phyloP scores from a whole-genome alignment of 2,113 vertebrate genomes.

The Genyomyrus donnyi region DNA sequence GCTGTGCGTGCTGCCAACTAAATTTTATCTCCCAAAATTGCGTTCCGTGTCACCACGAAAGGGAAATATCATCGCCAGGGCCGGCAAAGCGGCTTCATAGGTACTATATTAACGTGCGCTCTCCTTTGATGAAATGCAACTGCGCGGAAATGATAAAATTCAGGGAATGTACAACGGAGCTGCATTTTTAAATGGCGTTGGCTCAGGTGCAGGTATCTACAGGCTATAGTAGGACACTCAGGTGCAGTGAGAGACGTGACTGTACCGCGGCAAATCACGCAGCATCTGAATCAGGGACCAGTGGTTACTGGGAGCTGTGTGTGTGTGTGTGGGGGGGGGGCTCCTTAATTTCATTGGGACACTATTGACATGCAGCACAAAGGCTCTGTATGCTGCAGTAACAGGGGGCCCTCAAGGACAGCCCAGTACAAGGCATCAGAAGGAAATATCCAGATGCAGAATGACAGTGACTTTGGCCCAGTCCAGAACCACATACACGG shows the following conservation, averaged over 20 bases:
- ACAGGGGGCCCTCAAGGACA: not conserved
- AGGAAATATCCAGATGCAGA: not conserved
- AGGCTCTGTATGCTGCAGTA: not conserved
- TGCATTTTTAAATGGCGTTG: not conserved
- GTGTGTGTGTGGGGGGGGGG: too few species aligned
- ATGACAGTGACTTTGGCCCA: not conserved
- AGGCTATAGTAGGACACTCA: not conserved
- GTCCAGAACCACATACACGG: not conserved
- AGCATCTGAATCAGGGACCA: not conserved
- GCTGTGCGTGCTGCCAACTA: not conserved
- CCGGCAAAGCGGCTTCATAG: not conserved
- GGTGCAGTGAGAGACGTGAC: not conserved
- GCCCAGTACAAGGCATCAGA: not conserved
- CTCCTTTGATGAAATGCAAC: not conserved
- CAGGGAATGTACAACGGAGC: not conserved
- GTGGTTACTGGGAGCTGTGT: not conserved
- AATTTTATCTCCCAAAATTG: not conserved
- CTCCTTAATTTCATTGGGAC: not conserved
- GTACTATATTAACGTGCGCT: not conserved
- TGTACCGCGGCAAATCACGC: not conserved
- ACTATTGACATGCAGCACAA: not conserved
- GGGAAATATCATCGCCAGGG: not conserved
- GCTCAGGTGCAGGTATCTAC: not conserved
- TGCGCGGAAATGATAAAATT: not conserved
- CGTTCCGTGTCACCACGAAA: not conserved